Evolutionary conservation across 2,113 vertebrate species (phyloP).

Genomic region (Lipotes vexillifer): DNA sequence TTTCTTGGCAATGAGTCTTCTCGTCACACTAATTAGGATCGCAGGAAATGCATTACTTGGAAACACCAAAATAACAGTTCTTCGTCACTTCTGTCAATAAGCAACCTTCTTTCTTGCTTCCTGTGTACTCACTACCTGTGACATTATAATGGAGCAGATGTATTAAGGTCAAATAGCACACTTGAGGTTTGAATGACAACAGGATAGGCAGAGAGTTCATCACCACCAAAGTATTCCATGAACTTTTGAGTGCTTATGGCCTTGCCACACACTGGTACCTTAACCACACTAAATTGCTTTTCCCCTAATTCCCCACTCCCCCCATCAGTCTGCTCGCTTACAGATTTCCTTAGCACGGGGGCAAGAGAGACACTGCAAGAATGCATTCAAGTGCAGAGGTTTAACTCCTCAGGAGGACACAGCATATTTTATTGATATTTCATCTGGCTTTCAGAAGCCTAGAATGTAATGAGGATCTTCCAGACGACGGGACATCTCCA

Average conservation of each 20-base stretch:
- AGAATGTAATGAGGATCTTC: background rate
- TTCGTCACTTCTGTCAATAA: conserved; percentile 20
- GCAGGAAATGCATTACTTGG: conserved; percentile 19
- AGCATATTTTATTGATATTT: background rate
- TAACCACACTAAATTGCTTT: background rate
- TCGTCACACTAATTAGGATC: conserved; percentile 27
- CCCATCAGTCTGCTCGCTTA: background rate
- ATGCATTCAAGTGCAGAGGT: background rate
- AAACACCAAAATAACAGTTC: conserved; percentile 41
- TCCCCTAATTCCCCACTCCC: background rate
- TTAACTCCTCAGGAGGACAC: background rate
- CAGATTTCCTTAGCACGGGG: background rate
- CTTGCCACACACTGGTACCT: background rate
- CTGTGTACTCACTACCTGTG: conserved; percentile 21
- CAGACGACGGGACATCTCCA: background rate
- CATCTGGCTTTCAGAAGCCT: background rate
- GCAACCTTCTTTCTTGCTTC: background rate
- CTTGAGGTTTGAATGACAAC: background rate
- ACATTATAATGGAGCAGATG: background rate
- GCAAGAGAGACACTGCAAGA: background rate
- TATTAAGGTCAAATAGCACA: background rate
- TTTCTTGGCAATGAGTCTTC: conserved; percentile 39
- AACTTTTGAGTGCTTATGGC: background rate
- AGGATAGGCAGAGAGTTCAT: background rate
- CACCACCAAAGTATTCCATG: background rate